Evolutionary conservation across 2,888 invertebrate genomes (phyloP).

Genomic region (Podotricha telesiphe): DNA sequence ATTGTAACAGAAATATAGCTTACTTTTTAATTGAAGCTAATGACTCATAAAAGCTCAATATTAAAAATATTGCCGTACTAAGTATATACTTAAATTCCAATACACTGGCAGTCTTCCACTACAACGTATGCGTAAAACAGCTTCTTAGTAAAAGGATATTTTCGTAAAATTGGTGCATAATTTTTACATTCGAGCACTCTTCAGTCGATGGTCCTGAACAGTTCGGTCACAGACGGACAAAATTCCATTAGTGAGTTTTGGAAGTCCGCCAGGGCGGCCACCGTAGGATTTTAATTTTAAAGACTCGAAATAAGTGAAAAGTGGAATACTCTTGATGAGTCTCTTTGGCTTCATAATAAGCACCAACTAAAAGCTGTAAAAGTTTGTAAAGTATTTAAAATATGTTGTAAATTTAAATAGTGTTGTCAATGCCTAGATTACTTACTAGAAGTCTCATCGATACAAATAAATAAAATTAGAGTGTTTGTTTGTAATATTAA

Average conservation of each 20-base stretch:
- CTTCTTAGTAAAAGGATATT: conserved; percentile 60
- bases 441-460: too few relatives aligned
- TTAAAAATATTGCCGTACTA: not conserved
- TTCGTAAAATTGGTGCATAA: conserved; percentile 63
- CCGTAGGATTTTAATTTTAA: conserved; percentile 47
- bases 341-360: conserved; percentile 18
- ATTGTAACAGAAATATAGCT: not conserved
- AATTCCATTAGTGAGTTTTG: conserved; percentile 78
- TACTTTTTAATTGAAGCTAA: not conserved
- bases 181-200: conserved; percentile 68
- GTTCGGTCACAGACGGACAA: conserved; percentile 70
- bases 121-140: conserved; percentile 49
- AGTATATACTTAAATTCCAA: not conserved
- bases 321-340: conserved; percentile 25
- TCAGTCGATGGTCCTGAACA: conserved; percentile 60
- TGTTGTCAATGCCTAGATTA: not conserved
- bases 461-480: too few relatives aligned
- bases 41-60: not conserved
- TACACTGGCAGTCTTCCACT: conserved; percentile 42
- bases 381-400: not conserved
- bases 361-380: not conserved
- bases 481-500: too few relatives aligned
- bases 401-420: not conserved
- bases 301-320: conserved; percentile 51
- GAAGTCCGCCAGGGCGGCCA: conserved; percentile 61